A percentile compares a stretch with the other conserved stretches of the same genome.
These are phyloP conservation scores for Oncorhynchus mykiss DNA, from an alignment of 2,113 vertebrate species.

Conservation along the genomic window DNA sequence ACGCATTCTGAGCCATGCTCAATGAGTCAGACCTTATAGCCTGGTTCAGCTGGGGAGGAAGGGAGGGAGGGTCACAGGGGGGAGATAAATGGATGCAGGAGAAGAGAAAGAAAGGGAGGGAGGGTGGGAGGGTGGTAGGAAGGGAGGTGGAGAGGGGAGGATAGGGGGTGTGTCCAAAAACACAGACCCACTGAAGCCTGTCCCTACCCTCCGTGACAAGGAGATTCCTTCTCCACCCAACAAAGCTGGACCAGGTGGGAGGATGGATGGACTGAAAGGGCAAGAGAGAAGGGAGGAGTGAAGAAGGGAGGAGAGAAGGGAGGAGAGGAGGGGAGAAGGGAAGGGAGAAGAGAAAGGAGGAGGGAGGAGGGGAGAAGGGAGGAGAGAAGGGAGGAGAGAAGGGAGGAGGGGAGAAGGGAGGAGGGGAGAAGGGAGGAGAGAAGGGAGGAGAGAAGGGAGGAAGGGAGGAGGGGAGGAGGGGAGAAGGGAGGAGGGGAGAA, in stretches of 20 bases:
- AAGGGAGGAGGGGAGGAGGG: too few species aligned
- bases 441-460: too few species aligned
- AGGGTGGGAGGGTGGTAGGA: too few species aligned
- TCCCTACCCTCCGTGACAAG: conserved; percentile 14
- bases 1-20: conserved; percentile 67
- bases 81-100: conserved; percentile 7
- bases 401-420: background rate
- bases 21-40: conserved; percentile 68
- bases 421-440: too few species aligned
- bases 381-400: conserved; percentile 6
- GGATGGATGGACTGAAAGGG: conserved; percentile 43
- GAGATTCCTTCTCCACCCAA: conserved; percentile 33
- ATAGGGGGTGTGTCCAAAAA: background rate
- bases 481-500: too few species aligned
- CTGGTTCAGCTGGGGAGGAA: conserved; percentile 42
- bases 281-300: conserved; percentile 45
- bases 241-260: conserved; percentile 62
- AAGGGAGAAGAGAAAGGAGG: background rate
- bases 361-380: conserved; percentile 28
- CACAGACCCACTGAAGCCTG: conserved; percentile 3
- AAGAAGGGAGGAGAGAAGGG: conserved; percentile 34
- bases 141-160: background rate
- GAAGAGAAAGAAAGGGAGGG: background rate
- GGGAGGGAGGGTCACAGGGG: conserved; percentile 14
- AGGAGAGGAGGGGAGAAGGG: background rate